Evolutionary conservation across 2,113 vertebrate genomes (phyloP), one percentile per base, ranked within the genome.

Genomic region (Noctilio leporinus): DNA sequence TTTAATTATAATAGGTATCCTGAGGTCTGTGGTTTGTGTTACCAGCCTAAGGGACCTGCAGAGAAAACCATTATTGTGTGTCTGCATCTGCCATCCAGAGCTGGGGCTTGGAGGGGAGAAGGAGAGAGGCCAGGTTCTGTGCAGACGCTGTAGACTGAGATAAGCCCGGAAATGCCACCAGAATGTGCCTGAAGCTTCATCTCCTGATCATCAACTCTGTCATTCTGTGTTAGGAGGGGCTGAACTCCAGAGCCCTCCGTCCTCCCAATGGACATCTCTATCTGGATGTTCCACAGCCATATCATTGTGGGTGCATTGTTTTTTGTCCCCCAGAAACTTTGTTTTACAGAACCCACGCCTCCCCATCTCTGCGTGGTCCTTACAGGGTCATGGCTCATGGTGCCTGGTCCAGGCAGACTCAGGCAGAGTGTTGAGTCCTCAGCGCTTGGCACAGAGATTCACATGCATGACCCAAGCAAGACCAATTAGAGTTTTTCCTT

Each of bases 1-100:
- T 83, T 83, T 35, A 83, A 89, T 89, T 51, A 87, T 47, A 81
- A 38, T 38, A 12, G 92, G 78, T 57, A 78, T 47, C 38, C 59
- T 82, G 76, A 55, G 81, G 55, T n/a, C 88, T 30, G 38, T 12
- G 22, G 64, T 86, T 81, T 40, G 30, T 12, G 2, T 69, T 40
- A 47, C 62, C 65, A 45, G 45, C 64, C 81, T 33, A 47, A 82
- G 45, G 62, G 55, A 26, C 62, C 28, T 28, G 17, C 76, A 67
- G 53, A 86, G 75, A 78, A 80, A 65, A 65, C 15, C 2, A 26
- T 69, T 49, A 89, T 45, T 59, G 86, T 16, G 40, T 75, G 53
- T 43, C 11, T 2, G 14, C 1, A 0, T 69, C 55, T 53, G 59
- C 69, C 45, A 19, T 49, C 47, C 57, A 15, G 72, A 65, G 22